These are phyloP conservation scores for Pogonophryne albipinna DNA, from an alignment of 2,797 vertebrate species.

Conservation along the genomic window DNA sequence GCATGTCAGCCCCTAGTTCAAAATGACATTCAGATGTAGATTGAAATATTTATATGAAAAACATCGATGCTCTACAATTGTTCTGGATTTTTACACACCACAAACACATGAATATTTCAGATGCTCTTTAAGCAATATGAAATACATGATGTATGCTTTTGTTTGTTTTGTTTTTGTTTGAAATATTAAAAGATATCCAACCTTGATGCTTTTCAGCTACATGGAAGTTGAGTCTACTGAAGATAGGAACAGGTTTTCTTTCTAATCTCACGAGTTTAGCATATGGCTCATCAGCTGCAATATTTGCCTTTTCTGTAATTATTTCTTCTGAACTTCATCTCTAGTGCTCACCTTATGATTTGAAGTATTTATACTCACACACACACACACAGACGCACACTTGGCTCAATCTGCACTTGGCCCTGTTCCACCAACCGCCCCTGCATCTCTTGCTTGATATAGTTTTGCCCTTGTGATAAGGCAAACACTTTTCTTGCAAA, in stretches of 20 bases:
- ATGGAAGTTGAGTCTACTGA: slow-evolving; percentile 26
- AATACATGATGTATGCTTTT: slow-evolving; percentile 32
- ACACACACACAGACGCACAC: neutral
- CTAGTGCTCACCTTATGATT: slow-evolving; percentile 31
- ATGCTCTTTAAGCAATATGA: slow-evolving; percentile 48
- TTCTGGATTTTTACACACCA: slow-evolving; percentile 53
- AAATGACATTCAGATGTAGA: slow-evolving; percentile 60
- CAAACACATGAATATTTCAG: slow-evolving; percentile 61
- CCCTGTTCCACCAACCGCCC: slow-evolving; percentile 22
- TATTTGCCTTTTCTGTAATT: slow-evolving; percentile 15
- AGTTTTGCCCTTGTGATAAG: slow-evolving; percentile 32
- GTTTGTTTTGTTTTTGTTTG: slow-evolving; percentile 58
- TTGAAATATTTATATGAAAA: slow-evolving; percentile 68
- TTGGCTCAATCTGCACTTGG: slow-evolving; percentile 37
- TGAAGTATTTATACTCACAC: slow-evolving; percentile 26
- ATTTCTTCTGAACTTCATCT: slow-evolving; percentile 17
- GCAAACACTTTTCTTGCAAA: slow-evolving; percentile 24
- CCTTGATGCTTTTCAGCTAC: slow-evolving; percentile 28
- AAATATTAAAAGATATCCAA: slow-evolving; percentile 41
- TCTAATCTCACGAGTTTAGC: slow-evolving; percentile 27
- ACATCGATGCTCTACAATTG: slow-evolving; percentile 59
- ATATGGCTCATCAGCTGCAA: neutral
- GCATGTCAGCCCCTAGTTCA: slow-evolving; percentile 62
- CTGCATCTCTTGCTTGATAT: slow-evolving; percentile 34
- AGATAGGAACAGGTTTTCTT: slow-evolving; percentile 44